A percentile compares a stretch with the other conserved stretches of the same genome.
These are phyloP conservation scores for Stenolophus ochropezus DNA, from an alignment of 2,888 invertebrate genomes.

Conservation along the genomic window DNA sequence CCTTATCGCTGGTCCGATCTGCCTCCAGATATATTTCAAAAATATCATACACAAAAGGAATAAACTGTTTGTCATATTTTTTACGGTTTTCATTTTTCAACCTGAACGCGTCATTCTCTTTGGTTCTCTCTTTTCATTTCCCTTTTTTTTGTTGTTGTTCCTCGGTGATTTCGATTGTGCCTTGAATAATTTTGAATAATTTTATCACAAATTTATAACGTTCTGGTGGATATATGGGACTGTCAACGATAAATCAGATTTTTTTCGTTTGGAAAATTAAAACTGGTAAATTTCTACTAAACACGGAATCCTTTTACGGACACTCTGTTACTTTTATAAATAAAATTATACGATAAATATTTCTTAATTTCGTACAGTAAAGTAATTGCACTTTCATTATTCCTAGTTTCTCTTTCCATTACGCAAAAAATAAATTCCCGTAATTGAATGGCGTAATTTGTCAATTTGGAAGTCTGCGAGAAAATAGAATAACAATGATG, in stretches of 20 bases:
- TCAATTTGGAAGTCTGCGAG: constrained; percentile 9
- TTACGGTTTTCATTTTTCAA: constrained; percentile 72
- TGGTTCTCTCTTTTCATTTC: constrained; percentile 61
- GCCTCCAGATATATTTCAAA: constrained; percentile 68
- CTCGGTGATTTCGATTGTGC: constrained; percentile 65
- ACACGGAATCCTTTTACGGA: neutral
- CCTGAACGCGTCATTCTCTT: constrained; percentile 64
- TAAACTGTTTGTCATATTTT: constrained; percentile 72
- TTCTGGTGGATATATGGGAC: constrained; percentile 54
- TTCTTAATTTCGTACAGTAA: no score
- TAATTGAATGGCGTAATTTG: constrained; percentile 32
- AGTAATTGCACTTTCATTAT: constrained; percentile 17
- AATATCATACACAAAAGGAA: constrained; percentile 70
- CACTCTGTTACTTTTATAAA: neutral
- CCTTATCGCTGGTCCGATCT: constrained; percentile 68
- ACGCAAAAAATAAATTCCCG: neutral
- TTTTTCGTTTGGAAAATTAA: constrained; percentile 27
- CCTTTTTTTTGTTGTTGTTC: constrained; percentile 62
- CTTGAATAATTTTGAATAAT: constrained; percentile 72
- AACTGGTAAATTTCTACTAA: constrained; percentile 34
- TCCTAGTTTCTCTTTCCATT: constrained; percentile 8
- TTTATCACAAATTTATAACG: constrained; percentile 66
- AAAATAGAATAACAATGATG: constrained; percentile 38
- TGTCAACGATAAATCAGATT: constrained; percentile 59
- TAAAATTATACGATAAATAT: no score